Percentiles rank a stretch among this genome's conserved stretches.
These are phyloP conservation scores for Sycophila sp. DNA, from an alignment of 1,140 invertebrate genomes.

Conservation along the genomic window DNA sequence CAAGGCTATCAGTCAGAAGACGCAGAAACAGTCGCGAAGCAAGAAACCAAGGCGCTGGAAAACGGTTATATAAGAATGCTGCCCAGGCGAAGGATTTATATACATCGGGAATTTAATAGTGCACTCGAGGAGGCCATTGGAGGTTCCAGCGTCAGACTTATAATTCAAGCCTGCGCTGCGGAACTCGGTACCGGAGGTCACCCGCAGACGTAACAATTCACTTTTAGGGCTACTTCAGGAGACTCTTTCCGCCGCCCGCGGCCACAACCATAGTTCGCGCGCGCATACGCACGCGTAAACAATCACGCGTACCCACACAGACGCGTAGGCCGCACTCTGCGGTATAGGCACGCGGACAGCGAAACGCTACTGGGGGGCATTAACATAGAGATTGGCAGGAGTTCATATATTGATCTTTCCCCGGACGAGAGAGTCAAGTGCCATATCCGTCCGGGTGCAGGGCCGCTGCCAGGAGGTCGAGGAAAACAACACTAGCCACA, in stretches of 20 bases:
- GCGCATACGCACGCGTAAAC: constrained; percentile 41
- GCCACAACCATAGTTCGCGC: background rate
- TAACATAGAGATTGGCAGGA: constrained; percentile 67
- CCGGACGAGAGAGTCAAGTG: constrained; percentile 51
- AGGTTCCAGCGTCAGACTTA: constrained; percentile 45
- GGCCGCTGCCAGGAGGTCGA: constrained; percentile 31
- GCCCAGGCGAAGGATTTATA: background rate
- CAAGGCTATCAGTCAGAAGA: too few species aligned
- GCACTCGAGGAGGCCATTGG: constrained; percentile 31
- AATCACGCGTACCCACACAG: too few species aligned
- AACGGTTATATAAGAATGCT: constrained; percentile 2
- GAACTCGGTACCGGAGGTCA: constrained; percentile 60
- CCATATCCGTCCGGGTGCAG: constrained; percentile 48
- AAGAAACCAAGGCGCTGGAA: background rate
- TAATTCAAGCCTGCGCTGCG: constrained; percentile 56
- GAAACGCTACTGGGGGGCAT: constrained; percentile 47
- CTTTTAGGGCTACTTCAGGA: constrained; percentile 64
- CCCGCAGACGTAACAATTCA: constrained; percentile 68
- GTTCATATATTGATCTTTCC: constrained; percentile 65
- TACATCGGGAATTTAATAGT: constrained; percentile 27
- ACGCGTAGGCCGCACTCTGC: background rate
- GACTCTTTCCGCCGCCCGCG: constrained; percentile 44
- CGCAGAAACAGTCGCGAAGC: too few species aligned
- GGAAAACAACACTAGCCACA: constrained; percentile 43
- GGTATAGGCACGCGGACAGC: background rate